A percentile compares a stretch with the other conserved stretches of the same genome.
phyloP scores from a whole-genome alignment of 2,113 vertebrate genomes.

The Dasyornis broadbenti region DNA sequence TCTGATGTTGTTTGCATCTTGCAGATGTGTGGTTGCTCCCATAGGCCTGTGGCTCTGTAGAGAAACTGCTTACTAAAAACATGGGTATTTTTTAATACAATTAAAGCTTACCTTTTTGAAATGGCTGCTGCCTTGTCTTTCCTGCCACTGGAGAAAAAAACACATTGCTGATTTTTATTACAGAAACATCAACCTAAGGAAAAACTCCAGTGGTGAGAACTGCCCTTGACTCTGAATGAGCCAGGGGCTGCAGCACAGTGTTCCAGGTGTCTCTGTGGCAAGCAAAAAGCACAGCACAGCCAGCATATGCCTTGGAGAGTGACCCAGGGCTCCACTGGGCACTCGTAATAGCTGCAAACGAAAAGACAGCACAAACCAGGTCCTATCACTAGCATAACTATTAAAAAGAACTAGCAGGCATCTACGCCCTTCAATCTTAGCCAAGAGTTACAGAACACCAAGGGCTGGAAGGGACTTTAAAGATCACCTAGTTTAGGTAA shows the following conservation, averaged over 20 bases:
- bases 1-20: constrained; percentile 47
- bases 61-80: constrained; percentile 67
- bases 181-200: not conserved
- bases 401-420: not conserved
- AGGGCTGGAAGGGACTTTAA: not conserved
- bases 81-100: constrained; percentile 64
- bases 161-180: not conserved
- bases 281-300: constrained; percentile 13
- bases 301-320: not conserved
- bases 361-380: not conserved
- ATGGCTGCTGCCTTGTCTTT: constrained; percentile 43
- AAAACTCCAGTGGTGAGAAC: not conserved
- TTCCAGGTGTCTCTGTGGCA: not conserved
- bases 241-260: not conserved
- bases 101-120: constrained; percentile 76
- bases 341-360: not conserved
- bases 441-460: not conserved
- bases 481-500: not conserved
- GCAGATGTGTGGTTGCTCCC: constrained; percentile 45
- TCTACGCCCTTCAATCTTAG: not conserved
- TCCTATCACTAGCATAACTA: not conserved
- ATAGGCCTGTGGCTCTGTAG: constrained; percentile 45
- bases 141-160: not conserved
- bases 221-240: not conserved
- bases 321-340: not conserved